Conservation (phyloP, 2,797 vertebrate species). For the Dendrocincla fuliginosa region DNA sequence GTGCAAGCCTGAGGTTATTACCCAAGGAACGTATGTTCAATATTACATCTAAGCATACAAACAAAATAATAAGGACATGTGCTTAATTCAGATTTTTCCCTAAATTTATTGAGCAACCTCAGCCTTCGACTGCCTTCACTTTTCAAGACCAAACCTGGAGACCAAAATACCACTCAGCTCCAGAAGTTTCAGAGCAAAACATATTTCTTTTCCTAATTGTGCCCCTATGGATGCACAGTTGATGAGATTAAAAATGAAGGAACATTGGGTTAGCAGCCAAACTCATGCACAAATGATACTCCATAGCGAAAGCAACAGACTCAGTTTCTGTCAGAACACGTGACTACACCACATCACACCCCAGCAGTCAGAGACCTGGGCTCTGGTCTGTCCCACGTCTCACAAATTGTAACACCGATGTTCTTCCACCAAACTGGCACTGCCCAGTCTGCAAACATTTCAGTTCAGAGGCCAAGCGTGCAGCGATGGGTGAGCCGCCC, state of each 20-base stretch:
- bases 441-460: neutral
- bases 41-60: neutral
- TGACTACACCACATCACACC: neutral
- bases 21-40: neutral
- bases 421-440: neutral
- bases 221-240: neutral
- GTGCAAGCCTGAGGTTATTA: neutral
- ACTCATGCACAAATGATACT: neutral
- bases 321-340: fast-evolving
- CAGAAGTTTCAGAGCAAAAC: neutral
- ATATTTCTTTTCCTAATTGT: neutral
- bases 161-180: neutral
- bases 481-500: fast-evolving
- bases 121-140: neutral
- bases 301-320: neutral
- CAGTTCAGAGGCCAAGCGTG: fast-evolving
- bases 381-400: neutral
- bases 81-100: neutral
- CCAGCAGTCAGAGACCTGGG: neutral
- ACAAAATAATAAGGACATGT: neutral
- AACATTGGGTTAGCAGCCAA: neutral
- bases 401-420: neutral
- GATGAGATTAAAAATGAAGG: neutral
- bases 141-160: neutral
- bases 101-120: neutral